Percentiles rank a stretch among this genome's conserved stretches.
Evolutionary conservation across 2,797 vertebrate genomes (phyloP).

Genomic region (Threskiornis aethiopicus): DNA sequence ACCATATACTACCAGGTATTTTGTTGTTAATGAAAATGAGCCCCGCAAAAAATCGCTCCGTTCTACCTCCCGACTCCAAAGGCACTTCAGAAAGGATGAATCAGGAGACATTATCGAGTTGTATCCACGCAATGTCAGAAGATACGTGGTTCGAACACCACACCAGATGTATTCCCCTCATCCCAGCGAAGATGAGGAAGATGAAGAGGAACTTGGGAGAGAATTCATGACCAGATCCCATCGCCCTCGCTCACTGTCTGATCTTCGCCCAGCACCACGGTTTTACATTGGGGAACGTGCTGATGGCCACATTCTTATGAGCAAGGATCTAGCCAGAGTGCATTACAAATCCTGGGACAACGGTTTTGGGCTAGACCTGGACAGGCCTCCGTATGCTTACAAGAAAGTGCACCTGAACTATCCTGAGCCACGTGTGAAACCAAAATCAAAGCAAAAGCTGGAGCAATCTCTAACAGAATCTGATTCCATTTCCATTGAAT

Average conservation of each 20-base stretch:
- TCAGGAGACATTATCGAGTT: conserved; percentile 79
- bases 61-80: conserved; percentile 78
- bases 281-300: conserved; percentile 81
- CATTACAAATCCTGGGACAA: conserved; percentile 69
- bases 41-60: conserved; percentile 78
- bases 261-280: conserved; percentile 78
- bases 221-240: conserved; percentile 55
- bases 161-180: conserved; percentile 76
- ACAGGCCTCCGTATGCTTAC: conserved; percentile 57
- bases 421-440: conserved; percentile 72
- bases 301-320: conserved; percentile 67
- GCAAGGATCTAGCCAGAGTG: conserved; percentile 61
- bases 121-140: conserved; percentile 79
- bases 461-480: conserved; percentile 86
- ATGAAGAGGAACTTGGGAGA: conserved; percentile 72
- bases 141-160: conserved; percentile 66
- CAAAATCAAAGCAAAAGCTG: conserved; percentile 76
- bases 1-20: conserved; percentile 80
- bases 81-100: conserved; percentile 80
- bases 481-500: conserved; percentile 86
- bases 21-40: conserved; percentile 85
- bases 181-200: conserved; percentile 83
- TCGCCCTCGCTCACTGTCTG: conserved; percentile 79
- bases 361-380: conserved; percentile 58
- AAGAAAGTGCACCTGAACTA: conserved; percentile 72